Base-by-base conservation (phyloP, 2,888 invertebrate genomes). In the Microdon myrmicae region DNA sequence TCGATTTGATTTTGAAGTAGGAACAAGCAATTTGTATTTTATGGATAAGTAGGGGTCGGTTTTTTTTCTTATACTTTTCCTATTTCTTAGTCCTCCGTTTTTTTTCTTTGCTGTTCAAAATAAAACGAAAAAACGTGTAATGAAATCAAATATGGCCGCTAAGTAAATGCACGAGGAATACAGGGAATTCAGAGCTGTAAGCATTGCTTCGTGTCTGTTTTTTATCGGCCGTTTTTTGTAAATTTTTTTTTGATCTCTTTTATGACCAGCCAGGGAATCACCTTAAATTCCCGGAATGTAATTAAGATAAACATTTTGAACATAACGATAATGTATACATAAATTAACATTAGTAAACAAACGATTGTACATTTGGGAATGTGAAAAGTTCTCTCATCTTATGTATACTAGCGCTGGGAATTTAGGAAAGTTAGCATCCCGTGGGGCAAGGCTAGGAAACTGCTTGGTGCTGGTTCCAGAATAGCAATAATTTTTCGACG, bases 1-100 rank as follows among this genome's bases (percentile, higher is more conserved):
- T 64, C 64, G 32, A 64, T 64, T 64, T 64, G 51, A 64, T 64
- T 58, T 64, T 64, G 51, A 64, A 64, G 58, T 51, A 64, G 64
- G 51, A 58, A 64, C 64, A 58, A 53, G 64, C 64, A 64, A 64
- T 64, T 64, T 64, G 64, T 64, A 58, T 58, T 64, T 58, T 13
- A 64, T 43, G 64, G 51, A 64, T 56, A 61, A 61, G 61, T 49
- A 38, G 61, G 64, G 61, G 64, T 64, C 51, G 34, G 13, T 28
- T 39, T 35, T 37, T 37, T 43, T 22, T 19, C 12, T 8, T 8
- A 8, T 2, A 2, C 10, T 13, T 17, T 7, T n/a, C n/a, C n/a
- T 20, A 23, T 38, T 26, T 4, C 6, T 9, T 19, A 7, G 1
- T 25, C 43, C 25, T 31, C n/a, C 39, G 41, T 37, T 43, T 43